phyloP scores from a whole-genome alignment of 53 echinoderm and acorn worm species.

The Holothuria leucospilota region DNA sequence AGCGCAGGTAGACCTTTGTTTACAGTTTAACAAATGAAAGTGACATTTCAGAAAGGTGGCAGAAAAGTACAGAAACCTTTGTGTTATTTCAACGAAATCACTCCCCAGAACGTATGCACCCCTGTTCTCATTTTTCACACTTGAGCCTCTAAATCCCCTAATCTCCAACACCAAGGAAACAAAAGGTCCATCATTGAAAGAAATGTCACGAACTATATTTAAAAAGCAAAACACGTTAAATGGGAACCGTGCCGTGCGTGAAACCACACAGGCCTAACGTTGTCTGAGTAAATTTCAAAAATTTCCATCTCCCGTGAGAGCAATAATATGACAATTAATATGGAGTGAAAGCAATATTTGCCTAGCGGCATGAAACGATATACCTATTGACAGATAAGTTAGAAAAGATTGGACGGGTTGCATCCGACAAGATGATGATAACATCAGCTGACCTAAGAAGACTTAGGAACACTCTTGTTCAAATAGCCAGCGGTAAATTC shows the following conservation, averaged over 20 bases:
- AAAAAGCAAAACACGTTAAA: conserved; percentile 30
- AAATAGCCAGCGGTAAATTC: conserved; percentile 45
- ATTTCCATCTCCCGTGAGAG: conserved; percentile 32
- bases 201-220: conserved; percentile 11
- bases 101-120: no score
- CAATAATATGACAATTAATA: conserved; percentile 41
- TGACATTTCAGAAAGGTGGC: no score
- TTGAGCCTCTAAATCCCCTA: conserved; percentile 17
- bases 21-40: no score
- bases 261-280: conserved; percentile 32
- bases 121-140: no score
- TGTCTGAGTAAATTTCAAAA: conserved; percentile 21
- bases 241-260: conserved; percentile 27
- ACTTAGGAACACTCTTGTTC: conserved; percentile 4
- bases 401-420: not conserved
- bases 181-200: conserved; percentile 10
- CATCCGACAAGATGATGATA: conserved; percentile 40
- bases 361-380: conserved; percentile 43
- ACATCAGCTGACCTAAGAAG: conserved; percentile 15
- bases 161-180: conserved; percentile 7
- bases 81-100: no score
- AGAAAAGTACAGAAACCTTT: no score
- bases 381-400: conserved; percentile 42
- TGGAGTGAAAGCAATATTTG: conserved; percentile 42
- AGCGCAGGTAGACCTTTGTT: no score